Percentiles rank a stretch among this genome's conserved stretches.
Evolutionary conservation across 35 echinoderm and acorn worm species (phyloP).

Genomic region (Acanthaster planci): DNA sequence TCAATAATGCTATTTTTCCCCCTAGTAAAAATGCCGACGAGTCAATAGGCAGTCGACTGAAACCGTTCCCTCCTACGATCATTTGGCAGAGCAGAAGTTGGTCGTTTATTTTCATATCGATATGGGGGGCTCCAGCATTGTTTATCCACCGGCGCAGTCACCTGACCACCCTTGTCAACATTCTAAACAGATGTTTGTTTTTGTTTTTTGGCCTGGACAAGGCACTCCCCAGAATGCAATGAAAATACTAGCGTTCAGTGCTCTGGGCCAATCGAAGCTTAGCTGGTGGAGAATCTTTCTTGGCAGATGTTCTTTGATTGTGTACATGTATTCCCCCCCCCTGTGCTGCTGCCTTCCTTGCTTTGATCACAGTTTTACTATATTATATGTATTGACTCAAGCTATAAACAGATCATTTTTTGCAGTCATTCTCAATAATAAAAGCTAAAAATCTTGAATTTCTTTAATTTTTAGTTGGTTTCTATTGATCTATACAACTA

Average conservation of each 20-base stretch:
- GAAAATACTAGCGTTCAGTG: neutral
- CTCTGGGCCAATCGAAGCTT: neutral
- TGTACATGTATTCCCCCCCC: too few relatives aligned
- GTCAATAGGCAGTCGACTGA: neutral
- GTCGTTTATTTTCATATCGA: constrained; percentile 27
- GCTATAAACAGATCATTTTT: too few relatives aligned
- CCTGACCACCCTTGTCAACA: constrained; percentile 8
- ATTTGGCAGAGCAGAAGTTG: neutral
- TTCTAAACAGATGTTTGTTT: neutral
- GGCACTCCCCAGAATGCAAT: constrained; percentile 26
- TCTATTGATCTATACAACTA: too few relatives aligned
- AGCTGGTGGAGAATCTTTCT: neutral
- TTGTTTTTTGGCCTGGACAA: neutral
- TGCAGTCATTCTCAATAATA: too few relatives aligned
- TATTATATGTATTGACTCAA: too few relatives aligned
- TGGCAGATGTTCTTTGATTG: neutral
- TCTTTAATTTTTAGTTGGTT: too few relatives aligned
- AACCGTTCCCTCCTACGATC: neutral
- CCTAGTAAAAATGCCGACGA: neutral
- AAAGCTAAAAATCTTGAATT: too few relatives aligned
- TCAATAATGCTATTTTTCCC: too few relatives aligned
- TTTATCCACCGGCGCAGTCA: constrained; percentile 14
- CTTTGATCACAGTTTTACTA: too few relatives aligned
- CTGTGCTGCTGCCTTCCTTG: too few relatives aligned
- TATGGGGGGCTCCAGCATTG: neutral